These are phyloP conservation scores for Cavia porcellus DNA, from an alignment of 2,113 vertebrate genomes.

Conservation along the genomic window DNA sequence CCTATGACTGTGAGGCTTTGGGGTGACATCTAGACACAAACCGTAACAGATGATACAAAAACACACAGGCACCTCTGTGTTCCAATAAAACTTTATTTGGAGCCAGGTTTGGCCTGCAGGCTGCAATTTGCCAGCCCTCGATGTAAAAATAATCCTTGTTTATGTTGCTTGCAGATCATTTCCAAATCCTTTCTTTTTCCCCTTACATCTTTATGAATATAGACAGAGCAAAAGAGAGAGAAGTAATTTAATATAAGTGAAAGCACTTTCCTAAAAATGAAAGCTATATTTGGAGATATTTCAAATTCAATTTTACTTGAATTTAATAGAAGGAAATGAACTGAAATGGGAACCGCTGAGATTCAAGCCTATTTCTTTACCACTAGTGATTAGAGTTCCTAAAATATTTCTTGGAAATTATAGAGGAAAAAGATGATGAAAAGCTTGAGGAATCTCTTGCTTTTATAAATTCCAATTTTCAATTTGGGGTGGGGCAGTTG, in stretches of 20 bases:
- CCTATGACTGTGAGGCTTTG: background rate
- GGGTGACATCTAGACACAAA: background rate
- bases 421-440: background rate
- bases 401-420: conserved; percentile 55
- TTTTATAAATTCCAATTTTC: conserved; percentile 16
- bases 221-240: conserved; percentile 26
- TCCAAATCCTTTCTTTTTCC: background rate
- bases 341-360: conserved; percentile 14
- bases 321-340: conserved; percentile 56
- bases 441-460: background rate
- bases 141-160: background rate
- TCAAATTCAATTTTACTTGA: conserved; percentile 58
- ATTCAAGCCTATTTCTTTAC: conserved; percentile 7
- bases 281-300: conserved; percentile 53
- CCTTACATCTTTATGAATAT: background rate
- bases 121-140: background rate
- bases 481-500: conserved; percentile 17
- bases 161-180: background rate
- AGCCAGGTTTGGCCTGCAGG: background rate
- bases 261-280: conserved; percentile 52
- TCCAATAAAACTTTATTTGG: conserved; percentile 54
- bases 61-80: background rate
- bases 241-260: conserved; percentile 48
- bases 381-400: background rate
- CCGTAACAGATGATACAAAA: background rate